These are phyloP conservation scores for Trissolcus basalis DNA, from an alignment of 1,140 invertebrate species.

Conservation along the genomic window DNA sequence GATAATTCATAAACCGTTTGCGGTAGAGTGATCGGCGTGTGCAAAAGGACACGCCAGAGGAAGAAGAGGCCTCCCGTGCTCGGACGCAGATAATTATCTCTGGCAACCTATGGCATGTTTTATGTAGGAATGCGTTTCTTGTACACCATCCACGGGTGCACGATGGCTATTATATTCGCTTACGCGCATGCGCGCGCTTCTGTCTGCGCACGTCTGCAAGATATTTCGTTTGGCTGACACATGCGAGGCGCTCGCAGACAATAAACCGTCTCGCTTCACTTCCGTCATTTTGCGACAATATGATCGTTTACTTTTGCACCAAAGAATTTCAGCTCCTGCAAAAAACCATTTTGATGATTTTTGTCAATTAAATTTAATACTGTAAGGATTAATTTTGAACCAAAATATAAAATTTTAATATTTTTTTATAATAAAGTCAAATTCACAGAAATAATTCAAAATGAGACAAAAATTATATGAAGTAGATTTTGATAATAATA, in stretches of 20 bases:
- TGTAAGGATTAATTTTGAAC: too few species aligned
- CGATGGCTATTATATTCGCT: conserved; percentile 65
- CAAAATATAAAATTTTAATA: too few species aligned
- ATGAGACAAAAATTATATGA: too few species aligned
- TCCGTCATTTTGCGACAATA: conserved; percentile 51
- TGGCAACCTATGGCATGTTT: conserved; percentile 67
- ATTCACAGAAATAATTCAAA: too few species aligned
- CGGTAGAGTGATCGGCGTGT: conserved; percentile 22
- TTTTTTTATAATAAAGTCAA: too few species aligned
- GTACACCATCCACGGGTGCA: conserved; percentile 64
- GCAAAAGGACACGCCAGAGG: conserved; percentile 40
- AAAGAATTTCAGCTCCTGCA: too few species aligned
- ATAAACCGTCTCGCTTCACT: conserved; percentile 55
- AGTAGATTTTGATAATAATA: too few species aligned
- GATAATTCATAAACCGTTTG: conserved; percentile 35
- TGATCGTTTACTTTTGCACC: conserved; percentile 36
- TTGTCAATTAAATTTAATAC: too few species aligned
- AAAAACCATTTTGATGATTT: too few species aligned
- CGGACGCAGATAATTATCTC: conserved; percentile 70
- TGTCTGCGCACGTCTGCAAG: conserved; percentile 48
- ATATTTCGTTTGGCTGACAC: conserved; percentile 49
- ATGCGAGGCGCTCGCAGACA: conserved; percentile 41
- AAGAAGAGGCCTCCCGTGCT: conserved; percentile 46
- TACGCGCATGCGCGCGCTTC: conserved; percentile 59
- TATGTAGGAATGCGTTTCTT: conserved; percentile 70